phyloP scores from a whole-genome alignment of 2,797 vertebrate species.

The Brachyalestes nurse region DNA sequence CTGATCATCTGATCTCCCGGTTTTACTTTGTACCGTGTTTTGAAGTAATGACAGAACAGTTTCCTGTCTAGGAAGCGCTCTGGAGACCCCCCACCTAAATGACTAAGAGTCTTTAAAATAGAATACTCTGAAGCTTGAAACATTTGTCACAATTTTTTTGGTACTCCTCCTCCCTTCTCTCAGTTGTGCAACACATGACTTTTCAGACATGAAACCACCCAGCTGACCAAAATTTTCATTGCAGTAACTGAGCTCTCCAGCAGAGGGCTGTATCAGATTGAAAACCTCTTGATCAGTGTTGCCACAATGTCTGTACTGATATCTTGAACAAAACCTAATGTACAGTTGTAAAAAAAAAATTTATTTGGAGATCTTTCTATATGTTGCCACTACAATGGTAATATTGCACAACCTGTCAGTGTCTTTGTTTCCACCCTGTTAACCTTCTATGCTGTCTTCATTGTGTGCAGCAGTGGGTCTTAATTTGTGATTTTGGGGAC shows the following conservation, averaged over 20 bases:
- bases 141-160: constrained; percentile 42
- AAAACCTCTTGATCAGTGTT: not conserved
- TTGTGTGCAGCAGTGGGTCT: constrained; percentile 29
- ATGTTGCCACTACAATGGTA: constrained; percentile 30
- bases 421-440: constrained; percentile 23
- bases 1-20: constrained; percentile 25
- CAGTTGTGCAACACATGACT: constrained; percentile 27
- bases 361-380: not conserved
- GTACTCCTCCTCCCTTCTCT: constrained; percentile 24
- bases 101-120: not conserved
- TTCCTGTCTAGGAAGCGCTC: constrained; percentile 16
- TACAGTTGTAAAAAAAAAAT: constrained; percentile 16
- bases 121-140: not conserved
- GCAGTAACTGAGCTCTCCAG: constrained; percentile 47
- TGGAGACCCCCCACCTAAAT: constrained; percentile 14
- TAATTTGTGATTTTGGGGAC: constrained; percentile 36
- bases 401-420: constrained; percentile 27
- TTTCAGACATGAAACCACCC: constrained; percentile 29
- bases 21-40: constrained; percentile 11
- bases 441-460: constrained; percentile 12
- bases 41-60: not conserved
- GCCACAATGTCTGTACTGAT: constrained; percentile 10
- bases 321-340: constrained; percentile 5
- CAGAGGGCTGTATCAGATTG: constrained; percentile 62
- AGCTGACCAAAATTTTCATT: constrained; percentile 35